Evolutionary conservation across 1,140 invertebrate genomes (phyloP), one percentile per base, ranked within the genome.

Genomic region (Drosophila gunungcola): DNA sequence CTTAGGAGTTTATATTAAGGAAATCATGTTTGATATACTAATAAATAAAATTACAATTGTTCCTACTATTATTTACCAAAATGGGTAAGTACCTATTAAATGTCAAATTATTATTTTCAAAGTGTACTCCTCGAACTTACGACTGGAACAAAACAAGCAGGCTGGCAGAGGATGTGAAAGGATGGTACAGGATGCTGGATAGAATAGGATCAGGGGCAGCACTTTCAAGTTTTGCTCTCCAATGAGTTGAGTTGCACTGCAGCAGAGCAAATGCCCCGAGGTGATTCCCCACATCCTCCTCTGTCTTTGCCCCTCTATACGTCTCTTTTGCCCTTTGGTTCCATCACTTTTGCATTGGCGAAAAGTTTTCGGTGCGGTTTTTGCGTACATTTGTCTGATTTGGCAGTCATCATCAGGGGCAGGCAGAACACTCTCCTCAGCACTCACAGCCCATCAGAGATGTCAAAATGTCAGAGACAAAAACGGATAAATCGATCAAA

Each of bases 331-430:
- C 29, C 64, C 29, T 68, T 68, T 61, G 64, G 45, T 64, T 16
- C 46, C 64, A 68, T 68, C 64, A 53, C 64, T 65, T 68, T 46
- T 83, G 80, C 80, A 70, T 79, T 80, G 80, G 80, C 53, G 80
- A 83, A 88, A 88, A 85, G 60, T 88, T 85, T 88, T 72, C 79
- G 53, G 61, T 88, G 78, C 75, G 82, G 82, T 76, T 88, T 88
- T 86, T 88, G 83, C 82, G 82, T 86, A 86, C 83, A 83, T 86
- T 86, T 86, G 82, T 88, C 82, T 86, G 82, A 82, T 86, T 86
- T 83, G 80, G 83, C 82, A 86, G 75, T 82, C 82, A 79, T 86
- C 80, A 80, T 48, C 75, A 48, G 65, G 65, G 65, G 38, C 45
- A 39, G 46, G 7, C 43, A 27, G 60, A 68, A 32, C 46, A 68